A percentile compares a stretch with the other conserved stretches of the same genome.
phyloP scores from a whole-genome alignment of 2,797 vertebrate genomes.

The Enteromius radiatus region DNA sequence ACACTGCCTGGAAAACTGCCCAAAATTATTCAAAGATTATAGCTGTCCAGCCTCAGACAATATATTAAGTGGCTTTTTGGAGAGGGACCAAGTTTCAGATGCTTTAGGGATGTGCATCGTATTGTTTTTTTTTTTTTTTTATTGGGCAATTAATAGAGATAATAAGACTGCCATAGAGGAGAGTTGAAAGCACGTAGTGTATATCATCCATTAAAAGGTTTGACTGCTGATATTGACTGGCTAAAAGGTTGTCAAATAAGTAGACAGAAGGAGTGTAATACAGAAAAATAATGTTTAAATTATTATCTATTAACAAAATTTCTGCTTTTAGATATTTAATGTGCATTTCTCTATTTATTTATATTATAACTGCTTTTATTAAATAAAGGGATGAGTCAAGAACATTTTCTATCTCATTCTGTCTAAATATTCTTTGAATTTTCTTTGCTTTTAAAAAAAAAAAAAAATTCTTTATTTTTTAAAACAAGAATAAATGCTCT shows the following conservation, averaged over 20 bases:
- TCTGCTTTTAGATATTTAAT: neutral
- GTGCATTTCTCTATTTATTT: neutral
- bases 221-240: neutral
- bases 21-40: slow-evolving; percentile 12
- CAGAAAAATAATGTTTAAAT: neutral
- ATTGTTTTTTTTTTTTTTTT: slow-evolving; percentile 28
- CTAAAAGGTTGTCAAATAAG: neutral
- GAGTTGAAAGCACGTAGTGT: slow-evolving; percentile 9
- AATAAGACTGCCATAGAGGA: slow-evolving; percentile 5
- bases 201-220: slow-evolving; percentile 12
- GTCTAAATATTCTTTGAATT: neutral
- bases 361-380: neutral
- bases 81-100: slow-evolving; percentile 26
- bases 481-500: neutral
- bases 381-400: neutral
- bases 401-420: neutral
- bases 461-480: neutral
- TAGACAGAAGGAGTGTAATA: neutral
- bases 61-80: slow-evolving; percentile 53
- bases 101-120: slow-evolving; percentile 29
- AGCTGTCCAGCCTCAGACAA: neutral
- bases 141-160: slow-evolving; percentile 46
- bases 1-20: slow-evolving; percentile 35
- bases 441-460: neutral
- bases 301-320: neutral